phyloP scores from a whole-genome alignment of 2,113 vertebrate genomes.

The Bos javanicus region DNA sequence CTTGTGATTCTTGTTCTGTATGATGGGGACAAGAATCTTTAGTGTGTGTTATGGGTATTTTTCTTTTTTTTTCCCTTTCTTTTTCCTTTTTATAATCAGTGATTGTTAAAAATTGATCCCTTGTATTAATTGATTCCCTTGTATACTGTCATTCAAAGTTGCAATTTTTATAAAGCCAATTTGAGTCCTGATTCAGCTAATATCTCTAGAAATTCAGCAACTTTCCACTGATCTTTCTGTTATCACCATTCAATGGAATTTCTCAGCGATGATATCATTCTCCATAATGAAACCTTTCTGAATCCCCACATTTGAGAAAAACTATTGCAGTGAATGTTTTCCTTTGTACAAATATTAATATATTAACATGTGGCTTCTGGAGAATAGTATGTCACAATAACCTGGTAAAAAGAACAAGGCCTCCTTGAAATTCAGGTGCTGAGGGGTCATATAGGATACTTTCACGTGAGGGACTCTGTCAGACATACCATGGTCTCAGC shows the following conservation, averaged over 20 bases:
- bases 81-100: background rate
- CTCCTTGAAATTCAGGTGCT: background rate
- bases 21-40: background rate
- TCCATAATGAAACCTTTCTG: slow-evolving; percentile 12
- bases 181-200: background rate
- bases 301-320: slow-evolving; percentile 20
- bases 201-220: background rate
- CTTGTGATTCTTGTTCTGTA: background rate
- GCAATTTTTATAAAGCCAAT: background rate
- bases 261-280: background rate
- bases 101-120: background rate
- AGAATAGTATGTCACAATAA: background rate
- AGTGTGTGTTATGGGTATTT: background rate
- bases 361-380: background rate
- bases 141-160: background rate
- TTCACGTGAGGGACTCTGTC: background rate
- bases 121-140: background rate
- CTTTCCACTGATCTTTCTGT: background rate
- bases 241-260: background rate
- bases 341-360: background rate
- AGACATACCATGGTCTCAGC: background rate
- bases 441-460: background rate
- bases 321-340: background rate
- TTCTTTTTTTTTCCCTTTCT: background rate
- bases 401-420: background rate